Evolutionary conservation across 2,888 invertebrate species (phyloP), one percentile per base, ranked within the genome.

Genomic region (Rhingia campestris): DNA sequence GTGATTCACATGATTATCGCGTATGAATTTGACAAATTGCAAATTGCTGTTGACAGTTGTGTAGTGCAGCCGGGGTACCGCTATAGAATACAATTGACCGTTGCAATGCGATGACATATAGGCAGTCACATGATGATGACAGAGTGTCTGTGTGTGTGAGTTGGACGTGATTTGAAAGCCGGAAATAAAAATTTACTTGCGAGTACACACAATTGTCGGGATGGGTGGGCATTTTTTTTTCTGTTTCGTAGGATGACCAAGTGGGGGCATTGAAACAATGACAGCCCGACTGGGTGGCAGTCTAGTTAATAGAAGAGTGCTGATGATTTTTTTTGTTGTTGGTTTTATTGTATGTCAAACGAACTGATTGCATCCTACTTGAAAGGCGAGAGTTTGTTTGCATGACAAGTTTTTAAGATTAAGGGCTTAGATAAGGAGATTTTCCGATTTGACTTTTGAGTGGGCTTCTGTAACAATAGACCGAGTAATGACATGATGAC

Each of bases 21-120:
- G 63, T 79, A 64, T 81, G 75, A 75, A 82, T 82, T 82, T 79
- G 82, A 82, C 82, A 82, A 82, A 82, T 82, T 82, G 82, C 79
- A 82, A 82, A 82, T 82, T 82, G 82, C 82, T 35, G 77, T 30
- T 51, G 77, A 72, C 75, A 72, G 59, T 61, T 35, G 37, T 41
- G 45, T 56, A 67, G 41, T 53, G 30, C 9, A 1, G 72, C 59
- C 56, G 33, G 49, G 49, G 45, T 64, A 10, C 35, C 22, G 43
- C 14, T 10, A 51, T 35, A 51, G 10, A 22, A 22, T 22, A 22
- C 22, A 22, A 33, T 67, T 59, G 54, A 75, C 76, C 59, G 61
- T 67, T 49, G 72, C 64, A 53, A 14, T 33, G 12, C 22, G 45
- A 37, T 69, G 80, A 54, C 47, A 61, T 74, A 39, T 74, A 39